Conservation (phyloP, 2,888 invertebrate species). For the Bugulina stolonifera region DNA sequence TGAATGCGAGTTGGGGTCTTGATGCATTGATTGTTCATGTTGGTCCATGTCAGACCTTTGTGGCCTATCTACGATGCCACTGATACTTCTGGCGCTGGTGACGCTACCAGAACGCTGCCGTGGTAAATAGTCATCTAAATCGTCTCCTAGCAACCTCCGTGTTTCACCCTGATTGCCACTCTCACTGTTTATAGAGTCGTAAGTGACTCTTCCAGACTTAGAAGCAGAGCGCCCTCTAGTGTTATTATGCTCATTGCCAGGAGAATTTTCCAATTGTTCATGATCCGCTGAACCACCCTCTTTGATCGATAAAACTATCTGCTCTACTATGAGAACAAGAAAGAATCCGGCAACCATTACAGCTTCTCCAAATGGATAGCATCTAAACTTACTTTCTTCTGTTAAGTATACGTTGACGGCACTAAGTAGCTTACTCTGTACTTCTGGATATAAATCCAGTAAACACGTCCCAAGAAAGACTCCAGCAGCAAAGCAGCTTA, state of each 20-base stretch:
- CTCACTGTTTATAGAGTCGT: neutral
- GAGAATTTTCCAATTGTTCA: no score
- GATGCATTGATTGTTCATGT: constrained; percentile 6
- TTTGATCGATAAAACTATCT: constrained; percentile 29
- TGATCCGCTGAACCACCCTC: neutral
- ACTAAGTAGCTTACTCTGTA: constrained; percentile 31
- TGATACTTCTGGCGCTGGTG: neutral
- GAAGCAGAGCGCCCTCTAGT: neutral
- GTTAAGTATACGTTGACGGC: neutral
- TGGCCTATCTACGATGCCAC: neutral
- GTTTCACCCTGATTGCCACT: neutral
- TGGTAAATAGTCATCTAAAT: neutral
- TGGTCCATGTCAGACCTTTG: neutral
- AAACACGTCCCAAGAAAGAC: constrained; percentile 51
- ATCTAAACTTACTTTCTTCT: constrained; percentile 26
- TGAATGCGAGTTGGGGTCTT: constrained; percentile 20
- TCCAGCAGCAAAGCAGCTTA: constrained; percentile 37
- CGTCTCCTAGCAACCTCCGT: neutral
- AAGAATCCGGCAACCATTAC: constrained; percentile 45
- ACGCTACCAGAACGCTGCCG: neutral
- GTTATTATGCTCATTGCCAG: constrained; percentile 27
- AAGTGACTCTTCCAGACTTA: neutral
- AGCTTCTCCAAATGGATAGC: constrained; percentile 41
- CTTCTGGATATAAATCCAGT: constrained; percentile 45
- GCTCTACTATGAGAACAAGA: constrained; percentile 42